Conservation (phyloP, 2,113 vertebrate genomes). For the Copsychus sechellarum region DNA sequence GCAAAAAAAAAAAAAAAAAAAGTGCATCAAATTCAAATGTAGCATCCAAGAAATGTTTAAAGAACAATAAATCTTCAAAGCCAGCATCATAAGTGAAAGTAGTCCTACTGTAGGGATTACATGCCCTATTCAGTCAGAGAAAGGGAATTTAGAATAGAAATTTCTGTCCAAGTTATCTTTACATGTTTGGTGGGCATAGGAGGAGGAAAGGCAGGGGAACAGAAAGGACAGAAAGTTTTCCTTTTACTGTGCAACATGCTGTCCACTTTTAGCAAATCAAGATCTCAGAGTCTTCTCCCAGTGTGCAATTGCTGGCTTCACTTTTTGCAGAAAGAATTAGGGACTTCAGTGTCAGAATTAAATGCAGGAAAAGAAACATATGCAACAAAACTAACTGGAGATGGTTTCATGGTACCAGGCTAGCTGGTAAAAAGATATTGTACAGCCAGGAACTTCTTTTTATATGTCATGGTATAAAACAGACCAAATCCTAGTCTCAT, state of each 20-base stretch:
- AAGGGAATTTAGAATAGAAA: neutral
- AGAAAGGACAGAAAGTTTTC: neutral
- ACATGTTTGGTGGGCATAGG: fast-evolving
- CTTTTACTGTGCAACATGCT: neutral
- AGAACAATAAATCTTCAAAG: neutral
- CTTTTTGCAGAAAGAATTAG: neutral
- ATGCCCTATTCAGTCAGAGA: neutral
- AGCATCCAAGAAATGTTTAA: neutral
- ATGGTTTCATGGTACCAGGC: neutral
- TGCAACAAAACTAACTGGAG: neutral
- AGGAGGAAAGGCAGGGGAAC: neutral
- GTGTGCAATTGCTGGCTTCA: neutral
- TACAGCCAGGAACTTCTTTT: neutral
- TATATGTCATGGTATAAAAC: neutral
- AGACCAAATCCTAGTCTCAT: neutral
- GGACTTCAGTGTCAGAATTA: neutral
- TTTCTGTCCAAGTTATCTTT: neutral
- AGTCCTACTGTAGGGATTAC: neutral
- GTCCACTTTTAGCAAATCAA: neutral
- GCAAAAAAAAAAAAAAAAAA: neutral
- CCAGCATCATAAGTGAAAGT: neutral
- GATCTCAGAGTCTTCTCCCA: neutral
- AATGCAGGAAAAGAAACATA: neutral
- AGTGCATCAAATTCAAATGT: neutral
- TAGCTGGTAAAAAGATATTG: neutral